Base-by-base conservation (phyloP, 2,888 invertebrate species). In the Xestia ashworthii region DNA sequence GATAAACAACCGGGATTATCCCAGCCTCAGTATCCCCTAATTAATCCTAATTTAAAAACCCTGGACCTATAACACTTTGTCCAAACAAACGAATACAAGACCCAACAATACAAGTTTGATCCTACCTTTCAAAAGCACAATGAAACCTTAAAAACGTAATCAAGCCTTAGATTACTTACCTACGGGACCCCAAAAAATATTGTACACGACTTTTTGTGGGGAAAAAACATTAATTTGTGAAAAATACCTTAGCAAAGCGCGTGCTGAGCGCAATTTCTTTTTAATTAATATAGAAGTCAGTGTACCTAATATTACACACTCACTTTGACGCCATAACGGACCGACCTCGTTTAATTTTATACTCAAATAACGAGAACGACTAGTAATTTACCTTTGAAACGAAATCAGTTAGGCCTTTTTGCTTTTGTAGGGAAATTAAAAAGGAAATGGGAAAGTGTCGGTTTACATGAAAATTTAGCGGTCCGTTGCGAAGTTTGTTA, bases 261-360 rank as follows among this genome's bases (percentile, higher is more conserved):
- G 78, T 78, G 74, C 60, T 66, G 38, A 46, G 60, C 50, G 81
- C 68, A 72, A 83, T 87, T 87, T 87, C 77, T 85, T 88, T 89
- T 89, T 88, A 88, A 88, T 88, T 88, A 88, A 89, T 88, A 82
- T 78, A 74, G 38, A 80, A 89, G 67, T 84, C 81, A 58, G 69
- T 68, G 73, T 64, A 32, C 84, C 82, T 87, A 89, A 87, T 85
- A 89, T 87, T 83, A 80, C 78, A 83, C 75, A 80, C 88, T 89
- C 75, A 72, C 88, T 89, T 88, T 88, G 86, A 81, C 64, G 72
- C 76, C 62, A 78, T 88, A 81, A 85, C 81, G 66, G 78, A 83
- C 48, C 84, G 88, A 84, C 89, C 89, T 66, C 71, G 71, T 88
- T 85, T 87, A 84, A 85, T 85, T 88, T 80, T 78, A 70, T 78